Conservation (phyloP, 2,888 invertebrate genomes). For the Hoplodrina blanda region DNA sequence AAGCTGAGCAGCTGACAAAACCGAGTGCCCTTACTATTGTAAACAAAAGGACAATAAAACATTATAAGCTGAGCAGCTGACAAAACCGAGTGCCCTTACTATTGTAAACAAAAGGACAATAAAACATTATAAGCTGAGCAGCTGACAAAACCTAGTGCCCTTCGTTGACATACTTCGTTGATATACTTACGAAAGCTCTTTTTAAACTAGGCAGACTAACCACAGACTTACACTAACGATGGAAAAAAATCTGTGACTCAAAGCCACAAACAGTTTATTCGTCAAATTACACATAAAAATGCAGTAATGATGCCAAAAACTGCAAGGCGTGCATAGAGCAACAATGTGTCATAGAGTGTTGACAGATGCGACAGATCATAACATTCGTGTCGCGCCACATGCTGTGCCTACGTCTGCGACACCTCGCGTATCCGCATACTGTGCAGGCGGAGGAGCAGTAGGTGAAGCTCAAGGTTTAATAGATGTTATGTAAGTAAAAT, state of each 20-base stretch:
- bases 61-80: background rate
- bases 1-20: background rate
- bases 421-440: slow-evolving; percentile 20
- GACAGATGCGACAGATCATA: slow-evolving; percentile 43
- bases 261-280: slow-evolving; percentile 2
- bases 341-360: slow-evolving; percentile 45
- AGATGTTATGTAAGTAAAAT: background rate
- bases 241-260: background rate
- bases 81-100: too few species aligned
- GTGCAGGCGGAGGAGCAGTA: slow-evolving; percentile 18
- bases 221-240: background rate
- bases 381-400: slow-evolving; percentile 4
- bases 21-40: too few species aligned
- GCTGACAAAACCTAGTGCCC: too few species aligned
- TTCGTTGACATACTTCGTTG: too few species aligned
- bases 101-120: too few species aligned
- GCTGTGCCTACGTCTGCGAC: slow-evolving; percentile 16
- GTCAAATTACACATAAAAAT: slow-evolving; percentile 19
- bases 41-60: too few species aligned
- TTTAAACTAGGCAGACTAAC: too few species aligned
- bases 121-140: background rate
- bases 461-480: slow-evolving; percentile 28
- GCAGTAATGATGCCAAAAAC: slow-evolving; percentile 40
- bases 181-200: too few species aligned
- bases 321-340: slow-evolving; percentile 47